These are phyloP conservation scores for Pogonomyrmex californicus DNA, from an alignment of 1,140 invertebrate species.

Conservation along the genomic window DNA sequence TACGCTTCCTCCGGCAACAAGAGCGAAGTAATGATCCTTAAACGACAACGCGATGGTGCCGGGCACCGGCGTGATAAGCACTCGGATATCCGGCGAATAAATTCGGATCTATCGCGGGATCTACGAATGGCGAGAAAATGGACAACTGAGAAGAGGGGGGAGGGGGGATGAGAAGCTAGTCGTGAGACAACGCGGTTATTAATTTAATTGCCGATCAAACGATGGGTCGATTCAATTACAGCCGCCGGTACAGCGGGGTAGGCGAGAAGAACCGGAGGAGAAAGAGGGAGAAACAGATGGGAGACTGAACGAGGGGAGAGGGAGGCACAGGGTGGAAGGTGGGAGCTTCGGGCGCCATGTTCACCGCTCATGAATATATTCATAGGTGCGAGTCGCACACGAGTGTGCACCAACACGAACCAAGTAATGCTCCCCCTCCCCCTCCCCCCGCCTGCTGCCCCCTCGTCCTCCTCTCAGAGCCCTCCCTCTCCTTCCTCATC, in stretches of 20 bases:
- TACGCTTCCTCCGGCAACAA: constrained; percentile 48
- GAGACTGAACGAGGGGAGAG: background rate
- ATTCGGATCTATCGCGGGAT: constrained; percentile 19
- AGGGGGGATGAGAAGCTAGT: background rate
- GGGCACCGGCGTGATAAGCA: constrained; percentile 38
- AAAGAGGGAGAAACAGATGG: constrained; percentile 38
- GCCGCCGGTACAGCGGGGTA: background rate
- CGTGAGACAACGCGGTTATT: constrained; percentile 38
- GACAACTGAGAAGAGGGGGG: too few relatives aligned
- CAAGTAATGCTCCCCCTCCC: too few relatives aligned
- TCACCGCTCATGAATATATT: constrained; percentile 72
- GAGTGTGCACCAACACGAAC: constrained; percentile 46
- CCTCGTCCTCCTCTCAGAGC: constrained; percentile 1
- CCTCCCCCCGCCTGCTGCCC: constrained; percentile 1
- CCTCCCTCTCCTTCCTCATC: too few relatives aligned
- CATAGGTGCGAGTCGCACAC: constrained; percentile 62
- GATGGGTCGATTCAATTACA: constrained; percentile 57
- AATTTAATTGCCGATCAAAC: constrained; percentile 62
- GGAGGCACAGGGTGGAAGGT: constrained; percentile 34
- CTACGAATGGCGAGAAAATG: constrained; percentile 42
- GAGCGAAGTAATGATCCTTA: constrained; percentile 59
- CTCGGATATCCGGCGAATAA: constrained; percentile 41
- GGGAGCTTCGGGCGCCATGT: constrained; percentile 63
- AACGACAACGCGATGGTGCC: constrained; percentile 20
- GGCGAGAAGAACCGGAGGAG: constrained; percentile 3